Conservation (phyloP, 2,113 vertebrate genomes). For the Urocolius indicus region DNA sequence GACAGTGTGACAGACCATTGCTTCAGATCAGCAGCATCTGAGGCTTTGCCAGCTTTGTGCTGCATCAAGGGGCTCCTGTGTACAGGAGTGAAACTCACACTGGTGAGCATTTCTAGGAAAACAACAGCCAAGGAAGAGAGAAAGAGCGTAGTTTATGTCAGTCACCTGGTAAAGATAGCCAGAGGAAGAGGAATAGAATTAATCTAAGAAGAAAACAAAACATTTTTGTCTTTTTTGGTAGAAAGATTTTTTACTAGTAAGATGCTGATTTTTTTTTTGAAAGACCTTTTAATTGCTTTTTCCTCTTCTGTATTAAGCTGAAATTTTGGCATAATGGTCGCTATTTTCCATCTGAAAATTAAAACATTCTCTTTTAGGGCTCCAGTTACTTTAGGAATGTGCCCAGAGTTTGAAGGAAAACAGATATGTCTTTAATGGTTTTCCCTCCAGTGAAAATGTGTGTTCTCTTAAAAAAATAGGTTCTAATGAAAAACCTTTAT, state of each 20-base stretch:
- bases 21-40: not conserved
- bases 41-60: not conserved
- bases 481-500: not conserved
- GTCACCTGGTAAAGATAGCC: not conserved
- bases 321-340: not conserved
- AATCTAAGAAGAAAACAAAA: not conserved
- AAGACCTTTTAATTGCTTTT: not conserved
- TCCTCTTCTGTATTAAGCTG: not conserved
- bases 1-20: not conserved
- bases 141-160: not conserved
- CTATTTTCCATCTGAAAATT: not conserved
- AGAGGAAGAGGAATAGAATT: not conserved
- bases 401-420: not conserved
- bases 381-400: not conserved
- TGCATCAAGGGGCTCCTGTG: accelerated
- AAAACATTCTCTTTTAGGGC: not conserved
- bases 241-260: not conserved
- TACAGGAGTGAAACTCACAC: not conserved
- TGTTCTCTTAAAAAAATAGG: not conserved
- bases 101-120: not conserved
- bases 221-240: not conserved
- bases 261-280: not conserved
- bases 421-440: not conserved
- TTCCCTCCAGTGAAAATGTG: not conserved
- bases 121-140: not conserved